Evolutionary conservation across 2,797 vertebrate genomes (phyloP).

Genomic region (Glyptemys insculpta): DNA sequence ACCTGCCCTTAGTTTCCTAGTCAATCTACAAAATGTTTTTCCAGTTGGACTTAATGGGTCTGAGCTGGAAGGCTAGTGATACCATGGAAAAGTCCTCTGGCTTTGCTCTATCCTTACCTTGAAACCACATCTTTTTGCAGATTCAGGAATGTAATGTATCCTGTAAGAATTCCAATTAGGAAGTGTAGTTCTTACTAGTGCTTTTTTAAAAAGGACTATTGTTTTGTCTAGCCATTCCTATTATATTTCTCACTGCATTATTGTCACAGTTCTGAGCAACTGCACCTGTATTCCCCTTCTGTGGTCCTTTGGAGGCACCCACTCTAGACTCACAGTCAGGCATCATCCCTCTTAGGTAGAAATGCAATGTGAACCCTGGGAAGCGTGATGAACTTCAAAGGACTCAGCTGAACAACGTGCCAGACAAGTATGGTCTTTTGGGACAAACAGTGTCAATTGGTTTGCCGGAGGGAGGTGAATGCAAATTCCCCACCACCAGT

Average conservation of each 20-base stretch:
- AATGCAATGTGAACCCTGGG: neutral
- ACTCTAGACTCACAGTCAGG: neutral
- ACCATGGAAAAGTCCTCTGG: neutral
- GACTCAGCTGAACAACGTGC: neutral
- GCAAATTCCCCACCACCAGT: neutral
- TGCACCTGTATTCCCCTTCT: neutral
- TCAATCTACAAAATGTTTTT: conserved; percentile 57
- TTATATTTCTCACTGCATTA: neutral
- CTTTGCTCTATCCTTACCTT: neutral
- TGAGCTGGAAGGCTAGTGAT: neutral
- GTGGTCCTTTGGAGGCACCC: neutral
- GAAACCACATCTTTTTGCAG: conserved; percentile 14
- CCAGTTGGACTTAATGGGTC: conserved; percentile 1
- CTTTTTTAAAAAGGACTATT: neutral
- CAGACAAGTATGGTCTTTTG: neutral
- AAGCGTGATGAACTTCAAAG: neutral
- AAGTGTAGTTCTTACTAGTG: neutral
- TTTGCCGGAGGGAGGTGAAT: neutral
- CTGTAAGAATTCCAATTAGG: neutral
- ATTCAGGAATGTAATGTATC: neutral
- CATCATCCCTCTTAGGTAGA: neutral
- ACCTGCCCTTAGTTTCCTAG: conserved; percentile 29
- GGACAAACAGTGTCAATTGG: neutral
- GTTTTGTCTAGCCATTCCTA: neutral
- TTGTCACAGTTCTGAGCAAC: neutral